Conservation (phyloP, 2,797 vertebrate genomes). For the Limnodromus scolopaceus region DNA sequence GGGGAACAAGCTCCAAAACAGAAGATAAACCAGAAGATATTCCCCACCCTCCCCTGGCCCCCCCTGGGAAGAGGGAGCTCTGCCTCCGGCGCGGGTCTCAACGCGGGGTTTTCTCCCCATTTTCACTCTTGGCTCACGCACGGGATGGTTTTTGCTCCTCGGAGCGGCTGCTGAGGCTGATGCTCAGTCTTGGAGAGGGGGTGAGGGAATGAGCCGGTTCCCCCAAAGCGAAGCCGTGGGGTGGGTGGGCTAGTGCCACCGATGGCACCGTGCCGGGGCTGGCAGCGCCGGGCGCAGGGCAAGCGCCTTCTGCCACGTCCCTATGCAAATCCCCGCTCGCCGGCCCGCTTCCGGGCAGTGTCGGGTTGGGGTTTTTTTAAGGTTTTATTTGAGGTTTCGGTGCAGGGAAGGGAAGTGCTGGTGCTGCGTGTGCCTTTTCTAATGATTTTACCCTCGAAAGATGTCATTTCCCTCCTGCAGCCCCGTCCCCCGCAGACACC, state of each 20-base stretch:
- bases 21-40: not conserved
- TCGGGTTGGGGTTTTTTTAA: accelerated
- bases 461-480: not conserved
- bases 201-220: accelerated
- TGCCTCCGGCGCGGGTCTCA: accelerated
- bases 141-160: not conserved
- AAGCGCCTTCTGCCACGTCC: accelerated
- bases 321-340: accelerated
- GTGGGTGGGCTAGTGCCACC: not conserved
- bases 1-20: not conserved
- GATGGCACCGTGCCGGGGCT: accelerated
- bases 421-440: not conserved
- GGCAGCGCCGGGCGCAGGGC: not conserved
- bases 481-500: not conserved
- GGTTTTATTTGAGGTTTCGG: not conserved
- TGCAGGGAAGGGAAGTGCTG: not conserved
- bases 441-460: not conserved
- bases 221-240: accelerated
- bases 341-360: not conserved
- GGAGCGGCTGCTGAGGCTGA: not conserved
- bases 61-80: not conserved
- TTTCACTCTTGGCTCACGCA: accelerated
- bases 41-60: not conserved
- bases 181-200: not conserved
- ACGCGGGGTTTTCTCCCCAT: not conserved